Percentiles rank a stretch among this genome's conserved stretches.
Evolutionary conservation across 2,888 invertebrate genomes (phyloP).

Genomic region (Nemapogon koenigi): DNA sequence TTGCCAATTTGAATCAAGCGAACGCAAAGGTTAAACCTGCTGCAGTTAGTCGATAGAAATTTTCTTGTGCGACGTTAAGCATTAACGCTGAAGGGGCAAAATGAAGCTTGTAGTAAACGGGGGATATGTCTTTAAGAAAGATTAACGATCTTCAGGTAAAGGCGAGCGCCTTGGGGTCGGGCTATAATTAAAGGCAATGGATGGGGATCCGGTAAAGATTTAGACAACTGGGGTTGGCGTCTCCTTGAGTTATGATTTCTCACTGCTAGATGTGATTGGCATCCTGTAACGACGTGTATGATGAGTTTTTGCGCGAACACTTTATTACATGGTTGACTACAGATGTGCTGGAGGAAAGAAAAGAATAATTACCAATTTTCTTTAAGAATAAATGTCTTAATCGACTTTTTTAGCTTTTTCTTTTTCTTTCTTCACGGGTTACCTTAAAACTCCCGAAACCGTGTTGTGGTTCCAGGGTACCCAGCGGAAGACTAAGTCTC

Average conservation of each 20-base stretch:
- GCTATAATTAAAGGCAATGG: conserved; percentile 62
- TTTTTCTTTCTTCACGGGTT: no score
- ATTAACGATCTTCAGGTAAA: conserved; percentile 62
- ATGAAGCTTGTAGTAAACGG: conserved; percentile 37
- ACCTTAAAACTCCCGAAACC: no score
- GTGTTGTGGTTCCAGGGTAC: no score
- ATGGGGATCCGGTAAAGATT: conserved; percentile 58
- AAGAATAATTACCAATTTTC: no score
- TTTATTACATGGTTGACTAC: no score
- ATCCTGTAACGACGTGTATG: no score
- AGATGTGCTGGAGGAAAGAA: no score
- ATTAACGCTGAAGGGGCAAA: conserved; percentile 39
- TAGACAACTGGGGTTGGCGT: conserved; percentile 45
- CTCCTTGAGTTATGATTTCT: conserved; percentile 61
- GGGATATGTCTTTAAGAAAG: conserved; percentile 63
- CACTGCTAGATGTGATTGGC: conserved; percentile 54
- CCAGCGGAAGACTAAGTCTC: no score
- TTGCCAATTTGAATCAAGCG: conserved; percentile 30
- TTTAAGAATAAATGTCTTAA: no score
- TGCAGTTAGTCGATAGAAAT: conserved; percentile 21
- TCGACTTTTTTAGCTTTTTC: no score
- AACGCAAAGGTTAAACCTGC: conserved; percentile 7
- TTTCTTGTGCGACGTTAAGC: conserved; percentile 38
- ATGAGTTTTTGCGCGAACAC: no score
- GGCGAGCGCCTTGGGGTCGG: conserved; percentile 43